Evolutionary conservation across 64 coral and sea anemone genomes (phyloP).

Genomic region (Hydrozoanthus tunicans): DNA sequence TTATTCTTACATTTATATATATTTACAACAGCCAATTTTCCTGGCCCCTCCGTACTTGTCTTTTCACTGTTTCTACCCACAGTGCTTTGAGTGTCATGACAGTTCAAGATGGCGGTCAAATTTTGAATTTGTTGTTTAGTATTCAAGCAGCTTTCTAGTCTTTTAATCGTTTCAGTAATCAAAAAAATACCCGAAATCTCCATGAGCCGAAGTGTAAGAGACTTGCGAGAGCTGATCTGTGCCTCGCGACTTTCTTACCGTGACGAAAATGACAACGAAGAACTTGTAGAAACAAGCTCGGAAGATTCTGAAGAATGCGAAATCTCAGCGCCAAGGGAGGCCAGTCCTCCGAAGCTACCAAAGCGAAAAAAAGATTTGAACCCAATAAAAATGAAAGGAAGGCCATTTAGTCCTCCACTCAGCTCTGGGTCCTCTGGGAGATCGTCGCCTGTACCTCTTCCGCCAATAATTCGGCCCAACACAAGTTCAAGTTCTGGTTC

Average conservation of each 20-base stretch:
- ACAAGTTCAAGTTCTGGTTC: constrained; percentile 60
- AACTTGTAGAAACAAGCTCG: constrained; percentile 17
- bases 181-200: too few species aligned
- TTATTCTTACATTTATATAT: not conserved
- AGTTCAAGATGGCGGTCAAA: constrained; percentile 46
- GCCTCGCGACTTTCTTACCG: constrained; percentile 85
- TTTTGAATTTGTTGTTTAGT: constrained; percentile 51
- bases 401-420: constrained; percentile 36
- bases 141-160: constrained; percentile 24
- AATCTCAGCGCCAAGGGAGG: constrained; percentile 27
- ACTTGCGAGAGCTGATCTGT: constrained; percentile 85
- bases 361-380: constrained; percentile 75
- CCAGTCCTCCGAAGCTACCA: constrained; percentile 64
- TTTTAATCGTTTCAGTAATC: not conserved
- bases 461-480: constrained; percentile 20
- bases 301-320: constrained; percentile 27
- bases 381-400: constrained; percentile 9
- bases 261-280: constrained; percentile 66
- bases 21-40: not conserved
- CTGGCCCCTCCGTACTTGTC: not conserved
- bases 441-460: constrained; percentile 68
- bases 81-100: not conserved
- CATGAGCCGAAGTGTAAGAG: constrained; percentile 92
- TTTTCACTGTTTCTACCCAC: not conserved
- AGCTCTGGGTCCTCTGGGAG: constrained; percentile 71